These are phyloP conservation scores for Adelosebastes latens DNA, from an alignment of 2,797 vertebrate species.

Conservation along the genomic window DNA sequence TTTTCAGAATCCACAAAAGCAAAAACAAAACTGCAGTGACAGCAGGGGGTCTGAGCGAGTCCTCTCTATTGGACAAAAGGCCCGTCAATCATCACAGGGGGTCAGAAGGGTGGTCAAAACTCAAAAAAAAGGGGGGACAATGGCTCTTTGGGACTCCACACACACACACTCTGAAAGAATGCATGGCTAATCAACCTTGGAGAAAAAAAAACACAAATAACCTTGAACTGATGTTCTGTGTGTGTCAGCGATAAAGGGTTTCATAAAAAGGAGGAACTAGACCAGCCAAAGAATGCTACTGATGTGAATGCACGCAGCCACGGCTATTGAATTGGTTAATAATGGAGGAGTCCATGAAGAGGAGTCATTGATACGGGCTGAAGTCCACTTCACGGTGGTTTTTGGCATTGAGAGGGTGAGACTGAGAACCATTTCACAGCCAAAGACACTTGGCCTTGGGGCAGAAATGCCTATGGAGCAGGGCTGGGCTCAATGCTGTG, in stretches of 20 bases:
- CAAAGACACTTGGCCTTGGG: constrained; percentile 69
- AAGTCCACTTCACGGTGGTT: constrained; percentile 76
- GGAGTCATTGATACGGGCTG: constrained; percentile 75
- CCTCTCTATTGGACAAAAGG: constrained; percentile 70
- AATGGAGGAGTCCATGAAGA: constrained; percentile 74
- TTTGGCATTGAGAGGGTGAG: constrained; percentile 65
- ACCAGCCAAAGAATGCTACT: constrained; percentile 63
- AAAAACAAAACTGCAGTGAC: constrained; percentile 49
- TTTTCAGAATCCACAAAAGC: constrained; percentile 38
- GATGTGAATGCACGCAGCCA: constrained; percentile 64
- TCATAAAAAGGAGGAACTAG: constrained; percentile 60
- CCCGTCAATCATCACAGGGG: constrained; percentile 72
- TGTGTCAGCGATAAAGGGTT: constrained; percentile 66
- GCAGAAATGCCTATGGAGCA: constrained; percentile 70
- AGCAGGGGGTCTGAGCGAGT: constrained; percentile 56
- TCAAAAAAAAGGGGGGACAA: constrained; percentile 62
- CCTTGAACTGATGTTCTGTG: constrained; percentile 72
- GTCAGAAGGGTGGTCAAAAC: constrained; percentile 76
- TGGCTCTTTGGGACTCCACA: constrained; percentile 55
- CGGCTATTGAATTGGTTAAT: constrained; percentile 63
- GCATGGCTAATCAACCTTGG: constrained; percentile 76
- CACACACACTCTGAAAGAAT: constrained; percentile 60
- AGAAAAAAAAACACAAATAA: constrained; percentile 60
- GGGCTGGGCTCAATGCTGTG: constrained; percentile 45
- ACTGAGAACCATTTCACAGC: constrained; percentile 75